phyloP scores from a whole-genome alignment of 92 coral and sea anemone genomes.

The Micromussa lordhowensis region DNA sequence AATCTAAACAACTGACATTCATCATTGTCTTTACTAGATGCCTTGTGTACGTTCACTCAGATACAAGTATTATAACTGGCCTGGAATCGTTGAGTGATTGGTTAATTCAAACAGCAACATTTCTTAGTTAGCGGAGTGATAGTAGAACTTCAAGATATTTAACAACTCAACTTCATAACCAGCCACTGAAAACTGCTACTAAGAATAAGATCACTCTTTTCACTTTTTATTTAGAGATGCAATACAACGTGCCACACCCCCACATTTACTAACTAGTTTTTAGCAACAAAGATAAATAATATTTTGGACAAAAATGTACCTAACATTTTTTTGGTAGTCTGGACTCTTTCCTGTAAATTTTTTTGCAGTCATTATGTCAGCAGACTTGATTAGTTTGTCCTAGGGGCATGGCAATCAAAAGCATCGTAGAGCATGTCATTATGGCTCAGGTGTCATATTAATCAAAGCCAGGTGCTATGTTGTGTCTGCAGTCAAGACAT shows the following conservation, averaged over 20 bases:
- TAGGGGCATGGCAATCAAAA: background rate
- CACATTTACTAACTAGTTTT: background rate
- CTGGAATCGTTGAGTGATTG: no score
- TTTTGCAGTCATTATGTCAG: background rate
- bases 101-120: background rate
- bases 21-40: no score
- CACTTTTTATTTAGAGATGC: background rate
- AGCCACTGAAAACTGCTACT: background rate
- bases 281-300: background rate
- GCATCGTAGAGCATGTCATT: background rate
- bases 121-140: background rate
- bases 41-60: no score
- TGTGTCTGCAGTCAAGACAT: background rate
- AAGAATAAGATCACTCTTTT: background rate
- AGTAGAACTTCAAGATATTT: background rate
- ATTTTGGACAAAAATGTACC: background rate
- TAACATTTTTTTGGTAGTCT: background rate
- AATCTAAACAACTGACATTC: no score
- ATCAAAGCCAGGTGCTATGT: background rate
- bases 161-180: background rate
- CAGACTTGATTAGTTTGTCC: background rate
- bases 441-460: background rate
- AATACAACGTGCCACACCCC: background rate
- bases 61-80: no score
- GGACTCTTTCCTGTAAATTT: background rate